A percentile compares a stretch with the other conserved stretches of the same genome.
These are phyloP conservation scores for Willisornis vidua DNA, from an alignment of 2,113 vertebrate species.

Conservation along the genomic window DNA sequence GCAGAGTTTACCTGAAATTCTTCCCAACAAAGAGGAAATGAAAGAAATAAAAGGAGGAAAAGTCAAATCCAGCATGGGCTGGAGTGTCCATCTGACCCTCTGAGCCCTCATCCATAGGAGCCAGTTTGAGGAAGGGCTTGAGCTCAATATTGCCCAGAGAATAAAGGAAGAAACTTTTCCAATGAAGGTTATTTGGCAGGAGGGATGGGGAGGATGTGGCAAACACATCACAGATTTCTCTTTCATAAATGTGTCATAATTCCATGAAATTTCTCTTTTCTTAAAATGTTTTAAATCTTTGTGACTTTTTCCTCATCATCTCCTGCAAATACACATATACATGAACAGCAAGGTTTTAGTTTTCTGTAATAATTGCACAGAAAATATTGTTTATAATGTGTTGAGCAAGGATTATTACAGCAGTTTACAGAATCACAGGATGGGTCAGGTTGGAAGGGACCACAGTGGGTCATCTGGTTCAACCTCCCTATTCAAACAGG, in stretches of 20 bases:
- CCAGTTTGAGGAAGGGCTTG: neutral
- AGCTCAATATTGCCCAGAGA: fast-evolving
- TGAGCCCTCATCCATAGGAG: fast-evolving
- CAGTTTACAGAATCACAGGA: neutral
- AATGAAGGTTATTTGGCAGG: neutral
- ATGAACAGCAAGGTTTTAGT: fast-evolving
- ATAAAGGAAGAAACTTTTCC: neutral
- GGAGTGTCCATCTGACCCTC: neutral
- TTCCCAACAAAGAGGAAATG: neutral
- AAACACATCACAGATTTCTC: neutral
- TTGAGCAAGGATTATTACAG: neutral
- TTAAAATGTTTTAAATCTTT: neutral
- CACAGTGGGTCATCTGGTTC: neutral
- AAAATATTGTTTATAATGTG: neutral
- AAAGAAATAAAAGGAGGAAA: neutral
- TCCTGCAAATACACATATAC: neutral
- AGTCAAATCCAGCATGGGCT: fast-evolving
- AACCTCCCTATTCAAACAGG: neutral
- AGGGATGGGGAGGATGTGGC: neutral
- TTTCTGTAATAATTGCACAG: neutral
- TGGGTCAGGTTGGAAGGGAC: neutral
- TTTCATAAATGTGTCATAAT: neutral
- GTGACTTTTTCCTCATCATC: neutral
- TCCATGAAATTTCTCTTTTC: neutral
- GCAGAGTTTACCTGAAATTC: neutral